phyloP scores from a whole-genome alignment of 2,888 invertebrate species.

The Andrena minutula region DNA sequence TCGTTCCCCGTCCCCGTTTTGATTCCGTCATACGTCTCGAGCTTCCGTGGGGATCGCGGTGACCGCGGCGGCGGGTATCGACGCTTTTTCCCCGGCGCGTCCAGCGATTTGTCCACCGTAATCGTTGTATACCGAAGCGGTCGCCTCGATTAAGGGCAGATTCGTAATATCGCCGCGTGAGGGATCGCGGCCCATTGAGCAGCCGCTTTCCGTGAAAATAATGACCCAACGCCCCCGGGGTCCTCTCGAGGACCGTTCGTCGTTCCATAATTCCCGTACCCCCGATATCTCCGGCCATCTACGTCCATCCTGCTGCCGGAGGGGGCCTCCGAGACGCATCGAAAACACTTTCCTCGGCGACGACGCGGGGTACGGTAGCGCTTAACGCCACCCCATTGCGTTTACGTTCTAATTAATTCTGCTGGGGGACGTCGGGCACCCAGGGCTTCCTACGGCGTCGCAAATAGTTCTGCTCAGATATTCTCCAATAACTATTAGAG shows the following conservation, averaged over 20 bases:
- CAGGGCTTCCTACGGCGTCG: neutral
- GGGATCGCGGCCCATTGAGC: conserved; percentile 77
- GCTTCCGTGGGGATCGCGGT: conserved; percentile 11
- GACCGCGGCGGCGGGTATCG: conserved; percentile 22
- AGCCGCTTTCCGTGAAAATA: conserved; percentile 76
- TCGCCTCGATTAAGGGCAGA: conserved; percentile 71
- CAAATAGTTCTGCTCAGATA: neutral
- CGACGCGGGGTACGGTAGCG: conserved; percentile 1
- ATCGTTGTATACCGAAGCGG: conserved; percentile 53
- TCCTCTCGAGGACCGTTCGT: conserved; percentile 65
- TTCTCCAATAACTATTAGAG: neutral
- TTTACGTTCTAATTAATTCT: conserved; percentile 56
- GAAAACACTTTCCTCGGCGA: conserved; percentile 61
- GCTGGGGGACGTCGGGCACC: neutral
- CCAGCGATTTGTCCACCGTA: conserved; percentile 61
- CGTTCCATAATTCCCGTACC: conserved; percentile 66
- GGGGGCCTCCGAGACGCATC: conserved; percentile 54
- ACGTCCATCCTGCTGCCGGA: conserved; percentile 37
- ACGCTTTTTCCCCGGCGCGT: conserved; percentile 25
- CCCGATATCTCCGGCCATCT: conserved; percentile 63
- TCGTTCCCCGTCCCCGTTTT: conserved; percentile 21
- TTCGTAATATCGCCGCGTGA: conserved; percentile 72
- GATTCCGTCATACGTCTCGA: conserved; percentile 31
- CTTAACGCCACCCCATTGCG: conserved; percentile 1
- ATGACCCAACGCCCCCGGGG: conserved; percentile 73